Evolutionary conservation across 2,888 invertebrate species (phyloP), one percentile per base, ranked within the genome.

Genomic region (Agrotis segetum): DNA sequence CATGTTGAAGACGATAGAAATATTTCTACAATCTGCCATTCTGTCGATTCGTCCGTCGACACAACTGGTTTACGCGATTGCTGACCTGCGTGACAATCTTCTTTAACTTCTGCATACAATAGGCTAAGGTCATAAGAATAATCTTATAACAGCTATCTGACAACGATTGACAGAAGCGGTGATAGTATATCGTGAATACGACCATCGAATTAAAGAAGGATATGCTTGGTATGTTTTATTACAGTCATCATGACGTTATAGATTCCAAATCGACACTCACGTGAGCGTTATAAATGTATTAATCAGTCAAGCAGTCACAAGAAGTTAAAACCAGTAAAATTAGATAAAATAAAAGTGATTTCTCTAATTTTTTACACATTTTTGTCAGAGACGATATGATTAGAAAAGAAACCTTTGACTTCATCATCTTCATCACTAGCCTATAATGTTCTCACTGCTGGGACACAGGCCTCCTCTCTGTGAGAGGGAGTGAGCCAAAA

Each of bases 141-240:
- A 34, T n/a, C 34, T 19, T 56, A 56, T 56, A 34, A 56, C 14
- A 56, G 4, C 3, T 56, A 56, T 56, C 34, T 34, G 56, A 34
- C 56, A 56, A 56, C 34, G 56, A 56, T 34, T 56, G 56, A n/a
- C 56, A 19, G 34, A 56, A 56, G 56, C 34, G 14, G 14, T 34
- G 56, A 56, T 56, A 56, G 9, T 11, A 4, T 34, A 34, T 34
- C n/a, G 34, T 56, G 11, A 19, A 56, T 56, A 56, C 14, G n/a
- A 34, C 34, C 56, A 56, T 34, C 34, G 56, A 19, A 56, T 56
- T 34, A 56, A n/a, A 56, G 6, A 34, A n/a, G n/a, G 56, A 34
- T 56, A 34, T 56, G 56, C n/a, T 56, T 56, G 34, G n/a, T 56
- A 17, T 11, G 6, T n/a, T 56, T 6, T 55, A 13, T 56, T 14